phyloP scores from a whole-genome alignment of 2,113 vertebrate genomes.

The Anolis sagrei region DNA sequence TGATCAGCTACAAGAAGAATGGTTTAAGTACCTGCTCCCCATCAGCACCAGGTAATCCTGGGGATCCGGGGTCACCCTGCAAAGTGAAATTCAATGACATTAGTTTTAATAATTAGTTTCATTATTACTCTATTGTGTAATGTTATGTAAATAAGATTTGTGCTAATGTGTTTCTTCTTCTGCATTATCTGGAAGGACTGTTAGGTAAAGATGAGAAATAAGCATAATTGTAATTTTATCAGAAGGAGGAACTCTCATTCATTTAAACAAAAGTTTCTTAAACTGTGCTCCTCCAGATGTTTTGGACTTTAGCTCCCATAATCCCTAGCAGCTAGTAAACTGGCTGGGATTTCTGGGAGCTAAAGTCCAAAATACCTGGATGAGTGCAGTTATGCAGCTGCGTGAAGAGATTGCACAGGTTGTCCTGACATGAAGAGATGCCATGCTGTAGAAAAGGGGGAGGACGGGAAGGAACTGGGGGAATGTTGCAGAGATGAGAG shows the following conservation, averaged over 20 bases:
- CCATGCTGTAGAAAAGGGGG: no score
- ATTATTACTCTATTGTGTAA: constrained; percentile 8
- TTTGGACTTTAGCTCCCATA: no score
- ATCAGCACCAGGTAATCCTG: constrained; percentile 89
- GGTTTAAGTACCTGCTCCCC: constrained; percentile 91
- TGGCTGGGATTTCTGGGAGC: no score
- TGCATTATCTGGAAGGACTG: neutral
- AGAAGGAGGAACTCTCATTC: neutral
- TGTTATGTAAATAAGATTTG: neutral
- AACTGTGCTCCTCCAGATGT: no score
- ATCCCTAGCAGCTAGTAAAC: no score
- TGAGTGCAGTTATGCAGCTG: no score
- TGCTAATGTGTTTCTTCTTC: neutral
- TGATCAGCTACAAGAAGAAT: neutral
- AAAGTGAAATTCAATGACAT: constrained; percentile 34
- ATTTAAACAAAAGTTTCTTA: neutral
- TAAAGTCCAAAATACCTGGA: no score
- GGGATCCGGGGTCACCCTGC: constrained; percentile 91
- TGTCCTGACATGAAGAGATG: no score
- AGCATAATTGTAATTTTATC: neutral
- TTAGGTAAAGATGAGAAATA: neutral
- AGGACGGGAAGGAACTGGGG: no score
- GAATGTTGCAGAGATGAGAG: no score
- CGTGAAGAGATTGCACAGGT: no score
- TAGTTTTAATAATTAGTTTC: neutral